These are phyloP conservation scores for Hirtodrosophila confusa DNA, from an alignment of 2,888 invertebrate genomes.

Conservation along the genomic window DNA sequence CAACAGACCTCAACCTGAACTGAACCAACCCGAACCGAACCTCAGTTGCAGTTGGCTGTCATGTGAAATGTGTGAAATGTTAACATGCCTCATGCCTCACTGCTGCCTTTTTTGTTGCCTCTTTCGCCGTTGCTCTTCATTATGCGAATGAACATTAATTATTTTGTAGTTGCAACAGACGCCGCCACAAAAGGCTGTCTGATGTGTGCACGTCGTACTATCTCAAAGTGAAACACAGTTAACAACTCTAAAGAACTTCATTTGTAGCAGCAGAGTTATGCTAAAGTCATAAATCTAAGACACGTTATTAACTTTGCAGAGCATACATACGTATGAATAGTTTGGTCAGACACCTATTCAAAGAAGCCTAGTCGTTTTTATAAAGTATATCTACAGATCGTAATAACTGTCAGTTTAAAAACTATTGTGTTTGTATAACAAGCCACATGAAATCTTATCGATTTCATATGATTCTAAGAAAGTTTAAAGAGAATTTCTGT, in stretches of 20 bases:
- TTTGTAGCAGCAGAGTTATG: not conserved
- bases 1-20: slow-evolving; percentile 31
- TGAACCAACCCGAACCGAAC: not conserved
- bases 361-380: too few relatives aligned
- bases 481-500: too few relatives aligned
- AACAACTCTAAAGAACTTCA: slow-evolving; percentile 9
- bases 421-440: too few relatives aligned
- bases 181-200: slow-evolving; percentile 48
- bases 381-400: too few relatives aligned
- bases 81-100: slow-evolving; percentile 44
- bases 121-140: slow-evolving; percentile 67
- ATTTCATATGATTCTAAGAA: too few relatives aligned
- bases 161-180: slow-evolving; percentile 62
- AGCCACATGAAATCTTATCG: too few relatives aligned
- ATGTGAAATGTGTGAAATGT: slow-evolving; percentile 78
- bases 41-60: slow-evolving; percentile 38
- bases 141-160: slow-evolving; percentile 78
- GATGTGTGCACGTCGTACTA: slow-evolving; percentile 12
- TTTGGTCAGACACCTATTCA: not conserved
- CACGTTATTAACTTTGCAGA: too few relatives aligned
- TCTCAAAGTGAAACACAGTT: slow-evolving; percentile 15
- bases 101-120: slow-evolving; percentile 26
- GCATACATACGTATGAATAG: not conserved
- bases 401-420: too few relatives aligned
- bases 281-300: not conserved